Evolutionary conservation across 2,888 invertebrate genomes (phyloP).

Genomic region (Adineta ricciae): DNA sequence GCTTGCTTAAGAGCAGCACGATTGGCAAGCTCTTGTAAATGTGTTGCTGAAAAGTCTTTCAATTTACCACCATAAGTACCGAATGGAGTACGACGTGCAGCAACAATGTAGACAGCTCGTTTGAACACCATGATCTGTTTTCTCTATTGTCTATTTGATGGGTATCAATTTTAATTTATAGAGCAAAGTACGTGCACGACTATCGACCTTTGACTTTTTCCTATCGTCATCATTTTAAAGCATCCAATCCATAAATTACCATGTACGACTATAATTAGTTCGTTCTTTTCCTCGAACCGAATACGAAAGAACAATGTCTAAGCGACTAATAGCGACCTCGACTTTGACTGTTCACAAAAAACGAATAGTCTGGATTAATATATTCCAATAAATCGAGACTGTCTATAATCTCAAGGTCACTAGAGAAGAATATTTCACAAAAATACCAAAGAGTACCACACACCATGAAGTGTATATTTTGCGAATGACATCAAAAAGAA

Average conservation of each 20-base stretch:
- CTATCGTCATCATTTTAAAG: background rate
- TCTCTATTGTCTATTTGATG: background rate
- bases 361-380: too few relatives aligned
- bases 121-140: slow-evolving; percentile 24
- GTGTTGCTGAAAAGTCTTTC: slow-evolving; percentile 51
- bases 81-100: slow-evolving; percentile 90
- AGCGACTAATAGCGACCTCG: background rate
- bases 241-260: background rate
- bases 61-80: slow-evolving; percentile 73
- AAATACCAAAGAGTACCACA: too few relatives aligned
- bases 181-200: background rate
- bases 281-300: background rate
- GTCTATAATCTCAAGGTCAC: too few relatives aligned
- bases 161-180: background rate
- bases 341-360: background rate
- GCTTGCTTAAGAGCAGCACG: slow-evolving; percentile 47
- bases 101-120: slow-evolving; percentile 58
- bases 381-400: too few relatives aligned
- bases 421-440: too few relatives aligned
- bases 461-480: too few relatives aligned
- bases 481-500: too few relatives aligned
- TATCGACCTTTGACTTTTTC: background rate
- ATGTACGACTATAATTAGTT: background rate
- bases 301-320: background rate
- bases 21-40: slow-evolving; percentile 62